A percentile compares a stretch with the other conserved stretches of the same genome.
Conservation (phyloP, 1,140 invertebrate genomes). For the Hylyphantes graminicola region DNA sequence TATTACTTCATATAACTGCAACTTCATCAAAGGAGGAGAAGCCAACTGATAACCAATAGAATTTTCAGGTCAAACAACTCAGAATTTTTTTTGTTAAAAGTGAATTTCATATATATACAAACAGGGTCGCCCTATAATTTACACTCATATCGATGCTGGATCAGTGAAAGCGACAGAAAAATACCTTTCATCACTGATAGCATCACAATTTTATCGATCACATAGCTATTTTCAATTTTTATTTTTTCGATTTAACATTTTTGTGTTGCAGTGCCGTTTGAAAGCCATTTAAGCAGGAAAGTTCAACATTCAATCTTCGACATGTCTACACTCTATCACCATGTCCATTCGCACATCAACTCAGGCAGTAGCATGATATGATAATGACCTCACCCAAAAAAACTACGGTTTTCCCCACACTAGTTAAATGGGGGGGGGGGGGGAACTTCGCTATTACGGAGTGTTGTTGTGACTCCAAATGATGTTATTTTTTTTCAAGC, state of each 20-base stretch:
- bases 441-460: too few relatives aligned
- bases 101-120: slow-evolving; percentile 50
- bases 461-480: too few relatives aligned
- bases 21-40: slow-evolving; percentile 44
- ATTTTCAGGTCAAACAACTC: slow-evolving; percentile 42
- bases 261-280: slow-evolving; percentile 19
- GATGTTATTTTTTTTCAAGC: too few relatives aligned
- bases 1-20: slow-evolving; percentile 59
- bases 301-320: slow-evolving; percentile 18
- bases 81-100: slow-evolving; percentile 19
- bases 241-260: neutral
- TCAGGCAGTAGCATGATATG: neutral
- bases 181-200: slow-evolving; percentile 22
- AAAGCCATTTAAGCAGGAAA: slow-evolving; percentile 57
- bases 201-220: slow-evolving; percentile 24
- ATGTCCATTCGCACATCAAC: neutral
- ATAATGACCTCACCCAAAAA: neutral
- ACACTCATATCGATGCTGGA: slow-evolving; percentile 32
- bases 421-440: neutral
- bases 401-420: neutral
- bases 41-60: slow-evolving; percentile 52
- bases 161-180: slow-evolving; percentile 11
- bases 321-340: neutral
- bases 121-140: slow-evolving; percentile 26
- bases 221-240: neutral